Base-by-base conservation (phyloP, 2,797 vertebrate genomes). In the Taenioides sp. region DNA sequence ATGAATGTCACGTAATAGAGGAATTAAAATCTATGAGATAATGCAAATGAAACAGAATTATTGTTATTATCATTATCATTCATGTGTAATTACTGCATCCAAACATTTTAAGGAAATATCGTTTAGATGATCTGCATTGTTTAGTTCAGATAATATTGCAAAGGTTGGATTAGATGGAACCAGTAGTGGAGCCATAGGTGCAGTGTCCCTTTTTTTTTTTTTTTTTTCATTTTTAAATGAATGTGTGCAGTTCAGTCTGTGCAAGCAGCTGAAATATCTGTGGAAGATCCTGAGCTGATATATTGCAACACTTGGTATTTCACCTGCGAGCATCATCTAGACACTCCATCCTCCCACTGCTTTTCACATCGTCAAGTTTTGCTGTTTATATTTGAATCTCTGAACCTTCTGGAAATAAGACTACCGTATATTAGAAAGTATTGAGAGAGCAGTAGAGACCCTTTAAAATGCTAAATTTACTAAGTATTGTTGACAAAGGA, bases 341-440 rank as follows among this genome's bases (percentile, higher is more conserved):
- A 59, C 58, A 63, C 47, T 27, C 23, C 14, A 5, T 65, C 16
- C 66, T 16, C 16, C 31, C 3, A 1, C 4, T 23, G 25, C 55
- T 34, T 2, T 59, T 70, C 25, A 18, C 49, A 59, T 17, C 22
- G 25, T 62, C 49, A 20, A 6, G 54, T 25, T 25, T n/a, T 63
- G 61, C 40, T 14, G 3, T 40, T 63, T 59, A 28, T 59, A 28
- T 59, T 59, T 17, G 1, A 34, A 17, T 49, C 22, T 20, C 5
- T 64, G n/a, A n/a, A 23, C 34, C 25, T 61, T 22, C 43, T 65
- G 23, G 65, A 72, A 63, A 61, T 70, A 47, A n/a, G 55, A 72
- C 75, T 4, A 65, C 70, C n/a, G n/a, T n/a, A n/a, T n/a, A 40
- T 50, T 6, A 0, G 5, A 17, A 34, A 27, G 25, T 16, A 7